phyloP scores from a whole-genome alignment of 2,888 invertebrate species.

The Endotricha flammealis region DNA sequence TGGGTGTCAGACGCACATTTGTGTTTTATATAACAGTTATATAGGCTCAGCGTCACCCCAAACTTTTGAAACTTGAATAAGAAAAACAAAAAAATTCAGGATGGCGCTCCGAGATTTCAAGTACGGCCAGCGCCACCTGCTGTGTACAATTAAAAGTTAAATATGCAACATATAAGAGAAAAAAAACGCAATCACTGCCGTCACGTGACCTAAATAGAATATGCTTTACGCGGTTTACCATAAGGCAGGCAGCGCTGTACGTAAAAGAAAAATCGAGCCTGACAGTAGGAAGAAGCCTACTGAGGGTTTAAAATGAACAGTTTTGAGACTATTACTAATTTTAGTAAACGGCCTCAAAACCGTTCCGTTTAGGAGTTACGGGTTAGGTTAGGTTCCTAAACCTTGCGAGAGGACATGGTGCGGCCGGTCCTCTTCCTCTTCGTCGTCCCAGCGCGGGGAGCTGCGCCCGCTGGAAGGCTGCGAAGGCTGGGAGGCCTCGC shows the following conservation, averaged over 20 bases:
- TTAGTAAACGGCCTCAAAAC: constrained; percentile 16
- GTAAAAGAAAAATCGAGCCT: constrained; percentile 31
- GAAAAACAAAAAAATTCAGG: constrained; percentile 47
- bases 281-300: constrained; percentile 33
- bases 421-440: constrained; percentile 60
- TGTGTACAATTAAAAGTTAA: constrained; percentile 20
- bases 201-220: constrained; percentile 28
- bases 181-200: constrained; percentile 65
- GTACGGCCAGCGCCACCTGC: constrained; percentile 73
- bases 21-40: constrained; percentile 36
- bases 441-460: constrained; percentile 69
- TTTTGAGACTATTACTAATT: constrained; percentile 40
- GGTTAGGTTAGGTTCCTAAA: constrained; percentile 52
- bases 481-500: constrained; percentile 56
- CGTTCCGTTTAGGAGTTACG: constrained; percentile 22
- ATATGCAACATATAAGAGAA: constrained; percentile 13
- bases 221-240: constrained; percentile 17
- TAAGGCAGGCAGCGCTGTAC: constrained; percentile 58
- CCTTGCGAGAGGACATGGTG: constrained; percentile 68
- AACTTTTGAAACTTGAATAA: constrained; percentile 30
- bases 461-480: constrained; percentile 66
- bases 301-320: constrained; percentile 38
- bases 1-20: constrained; percentile 36
- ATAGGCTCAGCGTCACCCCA: constrained; percentile 60
- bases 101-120: constrained; percentile 59